A percentile compares a stretch with the other conserved stretches of the same genome.
phyloP scores from a whole-genome alignment of 1,140 invertebrate genomes.

The Calliphora vicina region DNA sequence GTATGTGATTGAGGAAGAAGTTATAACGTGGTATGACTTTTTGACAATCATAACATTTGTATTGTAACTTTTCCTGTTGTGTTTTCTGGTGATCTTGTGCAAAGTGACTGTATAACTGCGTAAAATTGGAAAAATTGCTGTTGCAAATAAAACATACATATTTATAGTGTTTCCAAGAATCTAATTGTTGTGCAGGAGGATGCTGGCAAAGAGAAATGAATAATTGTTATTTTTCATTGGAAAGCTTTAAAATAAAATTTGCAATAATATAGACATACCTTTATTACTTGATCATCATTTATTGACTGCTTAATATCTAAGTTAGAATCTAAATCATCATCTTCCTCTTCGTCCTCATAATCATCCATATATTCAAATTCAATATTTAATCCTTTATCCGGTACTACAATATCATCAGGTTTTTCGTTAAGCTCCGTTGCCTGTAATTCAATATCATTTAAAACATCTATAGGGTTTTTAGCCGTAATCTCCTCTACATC shows the following conservation, averaged over 20 bases:
- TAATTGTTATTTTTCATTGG: no score
- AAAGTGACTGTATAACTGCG: constrained; percentile 4
- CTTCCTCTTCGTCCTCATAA: background rate
- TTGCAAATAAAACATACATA: constrained; percentile 22
- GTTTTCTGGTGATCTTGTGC: background rate
- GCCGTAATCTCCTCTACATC: background rate
- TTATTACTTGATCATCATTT: background rate
- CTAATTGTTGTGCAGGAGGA: background rate
- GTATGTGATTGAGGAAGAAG: constrained; percentile 35
- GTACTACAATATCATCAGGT: background rate
- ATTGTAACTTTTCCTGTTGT: background rate
- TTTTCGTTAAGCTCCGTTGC: no score
- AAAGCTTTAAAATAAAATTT: background rate
- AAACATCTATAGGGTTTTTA: background rate
- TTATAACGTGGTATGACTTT: constrained; percentile 29
- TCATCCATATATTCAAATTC: background rate
- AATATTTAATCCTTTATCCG: background rate
- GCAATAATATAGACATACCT: background rate
- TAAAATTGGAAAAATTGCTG: background rate
- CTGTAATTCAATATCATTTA: background rate
- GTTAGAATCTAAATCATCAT: background rate
- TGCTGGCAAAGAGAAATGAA: no score
- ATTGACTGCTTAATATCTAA: background rate
- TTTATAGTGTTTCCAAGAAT: constrained; percentile 14
- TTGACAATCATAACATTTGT: constrained; percentile 37